Evolutionary conservation across 2,888 invertebrate genomes (phyloP).

Genomic region (Xestia xanthographa): DNA sequence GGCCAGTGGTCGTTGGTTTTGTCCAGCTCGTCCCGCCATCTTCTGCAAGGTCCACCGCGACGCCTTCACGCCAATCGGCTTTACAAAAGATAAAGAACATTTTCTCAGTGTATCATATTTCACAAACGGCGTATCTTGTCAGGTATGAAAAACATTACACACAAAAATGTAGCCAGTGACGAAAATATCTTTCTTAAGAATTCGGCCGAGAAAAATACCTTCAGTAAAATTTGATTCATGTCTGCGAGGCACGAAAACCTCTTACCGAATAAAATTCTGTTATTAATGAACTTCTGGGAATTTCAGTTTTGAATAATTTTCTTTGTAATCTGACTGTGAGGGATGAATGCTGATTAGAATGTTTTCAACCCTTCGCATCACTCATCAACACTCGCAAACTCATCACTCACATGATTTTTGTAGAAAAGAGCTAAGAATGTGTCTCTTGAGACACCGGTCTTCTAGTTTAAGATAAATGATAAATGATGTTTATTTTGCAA

Average conservation of each 20-base stretch:
- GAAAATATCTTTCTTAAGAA: neutral
- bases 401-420: no score
- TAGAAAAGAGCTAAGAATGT: neutral
- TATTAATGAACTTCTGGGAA: conserved; percentile 21
- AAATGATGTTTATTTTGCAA: no score
- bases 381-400: no score
- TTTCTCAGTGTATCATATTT: neutral
- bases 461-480: no score
- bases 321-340: neutral
- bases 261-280: conserved; percentile 7
- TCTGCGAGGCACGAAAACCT: neutral
- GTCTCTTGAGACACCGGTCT: no score
- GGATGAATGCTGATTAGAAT: conserved; percentile 1
- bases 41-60: no score
- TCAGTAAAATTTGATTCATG: neutral
- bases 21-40: no score
- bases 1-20: no score
- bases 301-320: conserved; percentile 8
- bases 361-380: neutral
- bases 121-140: neutral
- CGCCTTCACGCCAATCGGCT: neutral
- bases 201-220: neutral
- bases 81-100: neutral
- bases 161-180: neutral
- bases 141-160: neutral